Base-by-base conservation (phyloP, 2,113 vertebrate species). In the Acanthochromis polyacanthus region DNA sequence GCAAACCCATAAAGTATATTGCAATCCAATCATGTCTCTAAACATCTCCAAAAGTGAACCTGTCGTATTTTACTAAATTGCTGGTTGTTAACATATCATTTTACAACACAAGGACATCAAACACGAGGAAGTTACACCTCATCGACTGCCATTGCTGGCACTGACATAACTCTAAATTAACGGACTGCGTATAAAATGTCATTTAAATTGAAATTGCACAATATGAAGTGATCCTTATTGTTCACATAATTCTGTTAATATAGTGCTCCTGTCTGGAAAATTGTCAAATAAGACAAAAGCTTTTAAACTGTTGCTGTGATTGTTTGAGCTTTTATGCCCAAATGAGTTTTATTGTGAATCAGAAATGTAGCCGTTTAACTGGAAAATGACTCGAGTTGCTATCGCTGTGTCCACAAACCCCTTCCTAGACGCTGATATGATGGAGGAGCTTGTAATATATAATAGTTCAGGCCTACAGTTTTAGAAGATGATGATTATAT, bases 21-120 rank as follows among this genome's bases (percentile, higher is more conserved):
- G 50, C 36, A 69, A 74, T 86, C 65, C 67, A 79, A 84, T 84
- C 71, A 23, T 64, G 61, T 91, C 72, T 75, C 59, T 57, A 69
- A 64, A 51, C 64, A 75, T 87, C 74, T 81, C 78, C 58, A 82
- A 88, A 91, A 78, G 51, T 7, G 2, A 67, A 70, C 36, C 38
- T 38, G 12, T n/a, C 2, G 17, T 56, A n/a, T 60, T 77, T 72
- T 36, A 32, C 25, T 63, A 9, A 57, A 85, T 75, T 74, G 52
- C 69, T 62, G 36, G 58, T 80, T 36, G 64, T 75, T 59, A 87
- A 52, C 23, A 55, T 63, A 10, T 15, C 9, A 60, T 75, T 78
- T 38, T 20, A 22, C 22, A 87, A 90, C 36, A 6, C 1, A 15
- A 20, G 10, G 5, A 36, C 20, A 46, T 23, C 1, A 8, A 73